These are phyloP conservation scores for Sebastes oblongus DNA, from an alignment of 2,797 vertebrate species.

Conservation along the genomic window DNA sequence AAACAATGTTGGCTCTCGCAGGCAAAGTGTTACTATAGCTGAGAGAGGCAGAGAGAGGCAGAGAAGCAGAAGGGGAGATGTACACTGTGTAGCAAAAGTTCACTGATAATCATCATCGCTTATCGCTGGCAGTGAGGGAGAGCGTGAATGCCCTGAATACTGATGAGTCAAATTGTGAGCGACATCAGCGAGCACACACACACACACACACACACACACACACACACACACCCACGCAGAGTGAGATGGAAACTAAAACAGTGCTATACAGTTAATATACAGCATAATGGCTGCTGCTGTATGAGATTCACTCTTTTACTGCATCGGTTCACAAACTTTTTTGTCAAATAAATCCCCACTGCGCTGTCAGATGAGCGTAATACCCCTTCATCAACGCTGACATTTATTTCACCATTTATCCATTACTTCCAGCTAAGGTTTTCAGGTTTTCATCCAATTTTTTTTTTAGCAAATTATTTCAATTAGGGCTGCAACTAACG, in stretches of 20 bases:
- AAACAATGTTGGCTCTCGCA: conserved; percentile 58
- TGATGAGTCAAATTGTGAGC: conserved; percentile 61
- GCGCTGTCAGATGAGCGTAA: background rate
- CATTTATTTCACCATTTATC: background rate
- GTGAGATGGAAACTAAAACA: conserved; percentile 11
- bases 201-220: background rate
- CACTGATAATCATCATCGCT: conserved; percentile 66
- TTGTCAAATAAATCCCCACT: background rate
- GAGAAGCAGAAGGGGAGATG: conserved; percentile 40
- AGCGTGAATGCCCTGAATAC: conserved; percentile 61
- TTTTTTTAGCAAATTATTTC: too few relatives aligned
- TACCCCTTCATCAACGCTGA: background rate
- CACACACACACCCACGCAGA: conserved; percentile 21
- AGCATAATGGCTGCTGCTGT: background rate
- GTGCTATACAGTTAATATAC: conserved; percentile 1
- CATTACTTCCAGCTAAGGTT: background rate
- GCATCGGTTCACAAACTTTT: background rate
- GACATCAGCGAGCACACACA: conserved; percentile 30
- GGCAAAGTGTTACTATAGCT: conserved; percentile 59
- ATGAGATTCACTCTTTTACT: background rate
- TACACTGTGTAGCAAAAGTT: conserved; percentile 49
- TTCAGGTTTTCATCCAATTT: too few relatives aligned
- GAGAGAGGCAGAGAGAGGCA: conserved; percentile 40
- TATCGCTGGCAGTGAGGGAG: conserved; percentile 58
- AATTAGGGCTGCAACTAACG: too few relatives aligned